A percentile compares a stretch with the other conserved stretches of the same genome.
Conservation (phyloP, 2,888 invertebrate species). For the Liopterus haemorrhoidalis region DNA sequence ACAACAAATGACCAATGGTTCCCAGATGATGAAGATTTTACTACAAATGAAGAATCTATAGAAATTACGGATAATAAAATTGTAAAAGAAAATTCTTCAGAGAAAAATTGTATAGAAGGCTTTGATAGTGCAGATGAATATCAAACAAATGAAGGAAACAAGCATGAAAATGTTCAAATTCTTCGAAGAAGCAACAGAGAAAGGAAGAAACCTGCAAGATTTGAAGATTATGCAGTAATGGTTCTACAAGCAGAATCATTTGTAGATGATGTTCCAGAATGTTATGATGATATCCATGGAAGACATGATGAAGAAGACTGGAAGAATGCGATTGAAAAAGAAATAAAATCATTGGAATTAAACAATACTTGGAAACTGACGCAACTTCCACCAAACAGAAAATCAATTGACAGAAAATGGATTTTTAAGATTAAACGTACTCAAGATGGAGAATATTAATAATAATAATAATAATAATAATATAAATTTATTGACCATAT, state of each 20-base stretch:
- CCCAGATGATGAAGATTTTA: too few relatives aligned
- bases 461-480: too few relatives aligned
- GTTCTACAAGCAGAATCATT: conserved; percentile 18
- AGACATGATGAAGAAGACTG: conserved; percentile 16
- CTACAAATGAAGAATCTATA: too few relatives aligned
- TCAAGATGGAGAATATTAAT: conserved; percentile 21
- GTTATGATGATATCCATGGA: conserved; percentile 16
- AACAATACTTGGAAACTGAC: conserved; percentile 16
- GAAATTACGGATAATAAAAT: not conserved
- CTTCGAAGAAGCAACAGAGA: conserved; percentile 2
- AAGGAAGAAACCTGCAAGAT: not conserved
- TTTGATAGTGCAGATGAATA: too few relatives aligned
- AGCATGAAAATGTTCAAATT: not conserved
- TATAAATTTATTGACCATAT: too few relatives aligned
- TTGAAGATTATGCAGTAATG: conserved; percentile 10
- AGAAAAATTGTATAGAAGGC: too few relatives aligned
- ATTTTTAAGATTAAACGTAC: conserved; percentile 28
- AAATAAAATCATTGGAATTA: conserved; percentile 12
- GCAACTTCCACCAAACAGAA: conserved; percentile 3
- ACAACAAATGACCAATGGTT: not conserved
- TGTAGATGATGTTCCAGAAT: conserved; percentile 25
- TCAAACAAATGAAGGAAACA: not conserved
- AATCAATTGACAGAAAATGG: conserved; percentile 22
- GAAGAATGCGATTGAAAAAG: conserved; percentile 13
- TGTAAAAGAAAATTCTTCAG: not conserved